These are phyloP conservation scores for Centropristis striata DNA, from an alignment of 2,113 vertebrate genomes.

Conservation along the genomic window DNA sequence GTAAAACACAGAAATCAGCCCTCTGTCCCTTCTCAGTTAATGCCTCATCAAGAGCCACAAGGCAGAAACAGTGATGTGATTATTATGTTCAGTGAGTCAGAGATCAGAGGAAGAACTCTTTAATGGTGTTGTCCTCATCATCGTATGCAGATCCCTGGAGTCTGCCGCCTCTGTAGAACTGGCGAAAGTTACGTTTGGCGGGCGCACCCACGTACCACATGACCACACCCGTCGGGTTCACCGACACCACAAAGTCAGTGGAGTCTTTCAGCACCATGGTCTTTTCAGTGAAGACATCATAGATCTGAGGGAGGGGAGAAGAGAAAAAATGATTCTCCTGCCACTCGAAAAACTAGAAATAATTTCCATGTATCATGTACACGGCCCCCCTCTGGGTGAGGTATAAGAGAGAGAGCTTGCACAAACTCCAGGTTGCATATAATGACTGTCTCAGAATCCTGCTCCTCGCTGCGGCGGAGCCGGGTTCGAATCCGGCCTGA, in stretches of 20 bases:
- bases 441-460: too few species aligned
- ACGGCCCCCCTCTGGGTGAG: too few species aligned
- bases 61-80: background rate
- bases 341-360: too few species aligned
- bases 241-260: conserved; percentile 86
- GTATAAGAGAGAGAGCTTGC: too few species aligned
- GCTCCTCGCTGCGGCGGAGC: too few species aligned
- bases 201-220: conserved; percentile 92
- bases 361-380: too few species aligned
- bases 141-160: background rate
- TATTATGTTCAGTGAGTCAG: fast-evolving
- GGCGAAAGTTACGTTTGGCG: background rate
- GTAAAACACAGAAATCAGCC: background rate
- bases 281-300: conserved; percentile 83
- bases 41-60: background rate
- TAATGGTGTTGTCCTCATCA: conserved; percentile 39
- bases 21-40: background rate
- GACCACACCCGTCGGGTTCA: conserved; percentile 94
- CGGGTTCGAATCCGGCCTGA: too few species aligned
- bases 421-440: too few species aligned
- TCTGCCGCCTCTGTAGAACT: conserved; percentile 9
- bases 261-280: conserved; percentile 75
- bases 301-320: conserved; percentile 71
- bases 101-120: conserved; percentile 53
- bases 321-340: background rate